These are phyloP conservation scores for Nannobrachium achirus DNA, from an alignment of 2,113 vertebrate species.

Conservation along the genomic window DNA sequence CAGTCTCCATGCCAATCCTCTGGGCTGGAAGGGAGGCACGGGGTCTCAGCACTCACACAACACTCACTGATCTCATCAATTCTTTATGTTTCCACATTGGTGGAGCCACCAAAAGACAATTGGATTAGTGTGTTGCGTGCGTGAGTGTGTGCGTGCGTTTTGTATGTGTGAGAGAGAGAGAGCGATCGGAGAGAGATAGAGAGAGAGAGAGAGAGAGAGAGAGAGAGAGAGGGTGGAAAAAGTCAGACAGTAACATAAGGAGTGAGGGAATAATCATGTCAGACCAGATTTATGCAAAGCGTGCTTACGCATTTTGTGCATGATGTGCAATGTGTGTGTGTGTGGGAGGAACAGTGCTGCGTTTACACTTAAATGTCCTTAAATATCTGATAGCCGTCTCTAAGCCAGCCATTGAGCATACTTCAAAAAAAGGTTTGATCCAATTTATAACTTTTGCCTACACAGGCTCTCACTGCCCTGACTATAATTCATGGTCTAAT, in stretches of 20 bases:
- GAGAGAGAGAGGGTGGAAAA: too few relatives aligned
- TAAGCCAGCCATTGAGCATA: too few relatives aligned
- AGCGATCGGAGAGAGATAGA: too few relatives aligned
- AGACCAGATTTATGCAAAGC: too few relatives aligned
- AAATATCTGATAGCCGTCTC: too few relatives aligned
- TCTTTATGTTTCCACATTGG: slow-evolving; percentile 58
- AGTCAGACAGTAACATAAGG: too few relatives aligned
- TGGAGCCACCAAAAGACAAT: slow-evolving; percentile 46
- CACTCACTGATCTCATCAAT: slow-evolving; percentile 49
- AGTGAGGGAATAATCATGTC: too few relatives aligned
- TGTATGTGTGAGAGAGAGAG: slow-evolving; percentile 2
- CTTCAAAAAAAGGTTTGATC: too few relatives aligned
- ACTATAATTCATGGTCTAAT: too few relatives aligned
- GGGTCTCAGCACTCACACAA: slow-evolving; percentile 28
- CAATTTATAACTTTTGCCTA: too few relatives aligned
- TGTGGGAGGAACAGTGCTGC: not conserved
- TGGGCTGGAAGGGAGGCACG: slow-evolving; percentile 12
- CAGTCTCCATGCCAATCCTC: slow-evolving; percentile 29
- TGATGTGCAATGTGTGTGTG: not conserved
- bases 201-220: slow-evolving; percentile 9
- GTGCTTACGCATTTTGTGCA: not conserved
- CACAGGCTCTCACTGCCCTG: too few relatives aligned
- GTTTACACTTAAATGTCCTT: too few relatives aligned
- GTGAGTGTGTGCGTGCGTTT: slow-evolving; percentile 4
- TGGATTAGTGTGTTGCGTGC: slow-evolving; percentile 27